Conservation (phyloP, 2,113 vertebrate genomes). For the Emydura subglobosa region DNA sequence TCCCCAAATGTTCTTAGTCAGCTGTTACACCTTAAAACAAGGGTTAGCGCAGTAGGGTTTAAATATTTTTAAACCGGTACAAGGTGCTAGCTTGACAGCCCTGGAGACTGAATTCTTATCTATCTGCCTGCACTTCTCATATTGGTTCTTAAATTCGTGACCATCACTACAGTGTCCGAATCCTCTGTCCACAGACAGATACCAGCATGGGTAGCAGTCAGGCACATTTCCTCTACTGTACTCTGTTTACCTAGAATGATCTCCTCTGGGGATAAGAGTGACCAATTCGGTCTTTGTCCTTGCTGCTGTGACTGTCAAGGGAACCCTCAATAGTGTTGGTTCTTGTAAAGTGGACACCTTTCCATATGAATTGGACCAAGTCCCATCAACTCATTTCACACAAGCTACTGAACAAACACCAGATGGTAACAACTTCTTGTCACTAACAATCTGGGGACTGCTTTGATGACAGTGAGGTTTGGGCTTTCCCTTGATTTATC, state of each 20-base stretch:
- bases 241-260: neutral
- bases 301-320: neutral
- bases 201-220: too few species aligned
- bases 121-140: neutral
- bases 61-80: rapidly evolving
- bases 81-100: neutral
- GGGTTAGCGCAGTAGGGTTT: neutral
- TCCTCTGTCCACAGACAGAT: neutral
- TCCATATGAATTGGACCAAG: neutral
- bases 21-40: neutral
- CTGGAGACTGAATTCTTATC: neutral
- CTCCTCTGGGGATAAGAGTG: neutral
- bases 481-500: neutral
- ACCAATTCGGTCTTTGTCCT: neutral
- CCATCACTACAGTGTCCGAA: neutral
- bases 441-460: neutral
- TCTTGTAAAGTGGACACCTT: neutral
- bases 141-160: neutral
- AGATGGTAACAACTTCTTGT: neutral
- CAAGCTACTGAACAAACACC: neutral
- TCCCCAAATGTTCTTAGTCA: neutral
- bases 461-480: neutral
- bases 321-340: neutral
- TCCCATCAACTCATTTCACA: neutral
- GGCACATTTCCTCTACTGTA: rapidly evolving